Evolutionary conservation across 2,113 vertebrate species (phyloP).

Genomic region (Jacana jacana): DNA sequence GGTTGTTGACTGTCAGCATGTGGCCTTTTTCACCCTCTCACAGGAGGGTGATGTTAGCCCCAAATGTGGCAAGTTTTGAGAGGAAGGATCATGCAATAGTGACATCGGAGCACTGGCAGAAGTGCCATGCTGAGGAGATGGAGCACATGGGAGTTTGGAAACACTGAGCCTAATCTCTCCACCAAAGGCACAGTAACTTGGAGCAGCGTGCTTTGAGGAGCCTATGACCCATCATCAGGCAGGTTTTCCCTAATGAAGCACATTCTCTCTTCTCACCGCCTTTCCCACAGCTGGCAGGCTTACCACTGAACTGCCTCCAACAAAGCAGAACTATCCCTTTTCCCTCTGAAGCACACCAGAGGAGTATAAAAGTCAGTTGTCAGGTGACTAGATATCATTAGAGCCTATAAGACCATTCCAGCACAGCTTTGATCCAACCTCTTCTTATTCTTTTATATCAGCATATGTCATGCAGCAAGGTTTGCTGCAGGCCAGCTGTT

Average conservation of each 20-base stretch:
- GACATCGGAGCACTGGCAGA: accelerated
- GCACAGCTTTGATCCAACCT: not conserved
- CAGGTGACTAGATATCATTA: not conserved
- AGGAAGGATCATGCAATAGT: not conserved
- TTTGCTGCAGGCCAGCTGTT: not conserved
- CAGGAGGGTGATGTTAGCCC: not conserved
- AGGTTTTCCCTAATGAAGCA: not conserved
- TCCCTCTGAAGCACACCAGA: not conserved
- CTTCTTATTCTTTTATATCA: not conserved
- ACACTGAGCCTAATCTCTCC: not conserved
- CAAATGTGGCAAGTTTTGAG: not conserved
- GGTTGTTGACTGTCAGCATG: not conserved
- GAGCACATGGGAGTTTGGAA: not conserved
- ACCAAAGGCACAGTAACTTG: not conserved
- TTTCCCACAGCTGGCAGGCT: not conserved
- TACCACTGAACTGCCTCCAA: not conserved
- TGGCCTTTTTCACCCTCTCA: not conserved
- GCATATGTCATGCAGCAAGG: not conserved
- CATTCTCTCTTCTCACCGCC: not conserved
- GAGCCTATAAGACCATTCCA: not conserved
- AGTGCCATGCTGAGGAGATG: accelerated
- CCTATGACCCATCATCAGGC: too few relatives aligned
- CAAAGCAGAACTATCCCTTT: not conserved
- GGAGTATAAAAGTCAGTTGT: not conserved
- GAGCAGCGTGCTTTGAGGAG: accelerated